A percentile compares a stretch with the other conserved stretches of the same genome.
phyloP scores from a whole-genome alignment of 2,888 invertebrate species.

The Drosophila paranaensis region DNA sequence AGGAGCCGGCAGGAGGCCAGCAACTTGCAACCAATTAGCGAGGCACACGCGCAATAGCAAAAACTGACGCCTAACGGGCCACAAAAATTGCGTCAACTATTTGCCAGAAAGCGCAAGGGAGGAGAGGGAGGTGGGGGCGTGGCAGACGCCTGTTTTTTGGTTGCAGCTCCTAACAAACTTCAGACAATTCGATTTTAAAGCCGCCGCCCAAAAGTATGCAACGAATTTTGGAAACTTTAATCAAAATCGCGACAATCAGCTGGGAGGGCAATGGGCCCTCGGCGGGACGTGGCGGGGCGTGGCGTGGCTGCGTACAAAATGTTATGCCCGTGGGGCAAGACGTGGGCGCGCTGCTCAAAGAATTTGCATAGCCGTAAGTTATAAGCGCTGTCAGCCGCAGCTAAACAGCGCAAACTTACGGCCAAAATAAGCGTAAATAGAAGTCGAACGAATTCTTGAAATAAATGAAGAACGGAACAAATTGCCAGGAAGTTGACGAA shows the following conservation, averaged over 20 bases:
- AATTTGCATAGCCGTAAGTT: constrained; percentile 51
- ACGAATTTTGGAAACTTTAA: constrained; percentile 41
- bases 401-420: constrained; percentile 27
- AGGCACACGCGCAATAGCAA: constrained; percentile 16
- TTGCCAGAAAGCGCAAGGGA: neutral
- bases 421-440: constrained; percentile 34
- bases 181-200: constrained; percentile 43
- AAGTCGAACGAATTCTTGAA: constrained; percentile 24
- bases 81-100: constrained; percentile 35
- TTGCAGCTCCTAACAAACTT: constrained; percentile 7
- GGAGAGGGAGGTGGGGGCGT: neutral
- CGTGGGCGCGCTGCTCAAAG: constrained; percentile 3
- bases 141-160: constrained; percentile 28
- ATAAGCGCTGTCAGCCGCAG: constrained; percentile 54
- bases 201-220: constrained; percentile 51
- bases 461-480: constrained; percentile 23
- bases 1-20: constrained; percentile 10
- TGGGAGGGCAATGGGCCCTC: neutral
- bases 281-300: neutral
- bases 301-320: neutral
- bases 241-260: constrained; percentile 42
- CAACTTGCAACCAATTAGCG: constrained; percentile 60
- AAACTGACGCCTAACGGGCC: constrained; percentile 25
- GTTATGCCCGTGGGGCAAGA: constrained; percentile 16
- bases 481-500: constrained; percentile 5